These are phyloP conservation scores for Oasisia sp. DNA, from an alignment of 2,888 invertebrate species.

Conservation along the genomic window DNA sequence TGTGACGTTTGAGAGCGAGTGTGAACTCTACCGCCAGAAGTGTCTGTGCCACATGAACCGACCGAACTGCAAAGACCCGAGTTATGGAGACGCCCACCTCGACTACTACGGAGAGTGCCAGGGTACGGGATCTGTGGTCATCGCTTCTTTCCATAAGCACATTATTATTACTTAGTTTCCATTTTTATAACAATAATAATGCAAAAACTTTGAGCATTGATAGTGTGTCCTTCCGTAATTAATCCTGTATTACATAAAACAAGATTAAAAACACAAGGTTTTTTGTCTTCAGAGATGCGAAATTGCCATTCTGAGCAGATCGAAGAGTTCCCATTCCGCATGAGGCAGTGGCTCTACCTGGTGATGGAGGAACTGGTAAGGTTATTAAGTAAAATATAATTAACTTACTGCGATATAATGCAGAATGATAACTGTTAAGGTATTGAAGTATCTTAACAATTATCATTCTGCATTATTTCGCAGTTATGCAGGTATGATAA, in stretches of 20 bases:
- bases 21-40: slow-evolving; percentile 91
- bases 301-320: slow-evolving; percentile 84
- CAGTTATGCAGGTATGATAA: no score
- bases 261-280: not conserved
- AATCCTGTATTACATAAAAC: not conserved
- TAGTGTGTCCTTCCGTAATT: no score
- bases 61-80: slow-evolving; percentile 77
- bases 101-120: slow-evolving; percentile 85
- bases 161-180: not conserved
- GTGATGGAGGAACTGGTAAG: slow-evolving; percentile 91
- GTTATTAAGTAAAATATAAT: not conserved
- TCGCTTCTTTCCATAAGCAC: not conserved
- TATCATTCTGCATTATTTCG: no score
- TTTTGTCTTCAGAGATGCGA: slow-evolving; percentile 29
- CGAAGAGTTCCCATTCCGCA: slow-evolving; percentile 93
- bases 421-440: no score
- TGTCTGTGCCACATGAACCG: slow-evolving; percentile 85
- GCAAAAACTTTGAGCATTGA: no score
- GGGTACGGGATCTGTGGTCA: slow-evolving; percentile 48
- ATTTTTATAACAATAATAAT: no score
- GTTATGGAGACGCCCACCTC: slow-evolving; percentile 76
- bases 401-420: no score
- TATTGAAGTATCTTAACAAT: no score
- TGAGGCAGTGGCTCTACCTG: slow-evolving; percentile 98
- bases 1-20: slow-evolving; percentile 94